Percentiles rank a stretch among this genome's conserved stretches.
Evolutionary conservation across 2,888 invertebrate species (phyloP).

Genomic region (Andrena dorsata): DNA sequence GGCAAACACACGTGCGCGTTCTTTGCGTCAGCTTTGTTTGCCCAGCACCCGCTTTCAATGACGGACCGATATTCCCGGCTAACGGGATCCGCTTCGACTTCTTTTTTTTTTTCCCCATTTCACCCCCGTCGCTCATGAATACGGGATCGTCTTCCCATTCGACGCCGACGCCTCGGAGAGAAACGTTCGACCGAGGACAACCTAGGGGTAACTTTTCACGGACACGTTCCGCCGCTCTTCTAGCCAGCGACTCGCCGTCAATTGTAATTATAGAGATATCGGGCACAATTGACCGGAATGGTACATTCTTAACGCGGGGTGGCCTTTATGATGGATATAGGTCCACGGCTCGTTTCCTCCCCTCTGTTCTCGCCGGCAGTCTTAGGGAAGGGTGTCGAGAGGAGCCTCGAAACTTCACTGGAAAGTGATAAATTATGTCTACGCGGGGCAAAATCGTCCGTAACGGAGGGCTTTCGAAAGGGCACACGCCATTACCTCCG

Average conservation of each 20-base stretch:
- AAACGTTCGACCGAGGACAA: background rate
- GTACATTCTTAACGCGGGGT: constrained; percentile 43
- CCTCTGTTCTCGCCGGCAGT: constrained; percentile 22
- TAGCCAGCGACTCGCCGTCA: constrained; percentile 13
- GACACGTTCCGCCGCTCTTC: too few relatives aligned
- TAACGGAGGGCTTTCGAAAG: constrained; percentile 78
- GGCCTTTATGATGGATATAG: constrained; percentile 62
- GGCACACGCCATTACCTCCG: constrained; percentile 82
- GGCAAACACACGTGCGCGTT: constrained; percentile 79
- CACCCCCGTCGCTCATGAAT: constrained; percentile 26
- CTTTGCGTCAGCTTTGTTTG: constrained; percentile 76
- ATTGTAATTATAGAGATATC: constrained; percentile 37
- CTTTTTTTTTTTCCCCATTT: constrained; percentile 5
- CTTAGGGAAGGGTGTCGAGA: constrained; percentile 32
- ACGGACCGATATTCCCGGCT: constrained; percentile 23
- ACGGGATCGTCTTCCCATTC: background rate
- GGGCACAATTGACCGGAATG: constrained; percentile 61
- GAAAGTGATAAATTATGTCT: constrained; percentile 79
- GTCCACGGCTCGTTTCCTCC: constrained; percentile 56
- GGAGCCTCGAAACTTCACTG: constrained; percentile 63
- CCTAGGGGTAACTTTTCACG: background rate
- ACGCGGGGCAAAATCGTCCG: constrained; percentile 79
- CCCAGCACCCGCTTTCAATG: constrained; percentile 54
- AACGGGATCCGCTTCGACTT: constrained; percentile 36
- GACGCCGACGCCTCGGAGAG: background rate